Percentiles rank a stretch among this genome's conserved stretches.
Conservation (phyloP, 1,140 invertebrate genomes). For the Galendromus occidentalis region DNA sequence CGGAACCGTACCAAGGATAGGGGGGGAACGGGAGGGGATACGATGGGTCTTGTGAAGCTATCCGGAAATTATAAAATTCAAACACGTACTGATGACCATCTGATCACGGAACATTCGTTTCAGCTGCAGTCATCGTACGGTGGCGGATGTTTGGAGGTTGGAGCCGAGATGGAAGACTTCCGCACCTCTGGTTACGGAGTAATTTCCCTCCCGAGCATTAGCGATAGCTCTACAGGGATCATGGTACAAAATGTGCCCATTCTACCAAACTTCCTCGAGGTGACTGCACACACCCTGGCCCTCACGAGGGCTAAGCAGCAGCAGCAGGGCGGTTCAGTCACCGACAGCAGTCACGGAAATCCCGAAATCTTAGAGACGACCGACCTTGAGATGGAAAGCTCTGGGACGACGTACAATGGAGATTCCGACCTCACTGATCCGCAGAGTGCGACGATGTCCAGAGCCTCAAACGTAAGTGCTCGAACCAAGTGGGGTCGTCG, state of each 20-base stretch:
- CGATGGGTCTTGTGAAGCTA: neutral
- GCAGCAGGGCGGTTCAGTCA: neutral
- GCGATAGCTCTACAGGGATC: neutral
- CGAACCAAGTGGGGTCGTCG: no score
- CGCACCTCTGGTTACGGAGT: neutral
- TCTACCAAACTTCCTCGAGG: neutral
- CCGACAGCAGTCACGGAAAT: neutral
- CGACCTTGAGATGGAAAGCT: neutral
- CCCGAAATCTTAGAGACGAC: neutral
- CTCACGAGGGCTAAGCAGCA: slow-evolving; percentile 4
- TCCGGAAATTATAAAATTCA: neutral
- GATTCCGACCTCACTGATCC: neutral
- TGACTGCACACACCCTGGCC: slow-evolving; percentile 1
- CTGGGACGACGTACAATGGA: neutral
- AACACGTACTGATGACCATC: neutral
- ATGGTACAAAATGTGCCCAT: slow-evolving; percentile 1
- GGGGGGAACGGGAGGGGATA: no score
- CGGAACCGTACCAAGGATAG: neutral
- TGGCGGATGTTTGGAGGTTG: neutral
- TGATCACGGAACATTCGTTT: neutral
- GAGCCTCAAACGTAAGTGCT: no score
- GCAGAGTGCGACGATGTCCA: no score
- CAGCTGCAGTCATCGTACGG: neutral
- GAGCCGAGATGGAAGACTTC: neutral
- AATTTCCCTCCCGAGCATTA: neutral